Conservation (phyloP, 2,113 vertebrate genomes). For the Menidia beryllina region DNA sequence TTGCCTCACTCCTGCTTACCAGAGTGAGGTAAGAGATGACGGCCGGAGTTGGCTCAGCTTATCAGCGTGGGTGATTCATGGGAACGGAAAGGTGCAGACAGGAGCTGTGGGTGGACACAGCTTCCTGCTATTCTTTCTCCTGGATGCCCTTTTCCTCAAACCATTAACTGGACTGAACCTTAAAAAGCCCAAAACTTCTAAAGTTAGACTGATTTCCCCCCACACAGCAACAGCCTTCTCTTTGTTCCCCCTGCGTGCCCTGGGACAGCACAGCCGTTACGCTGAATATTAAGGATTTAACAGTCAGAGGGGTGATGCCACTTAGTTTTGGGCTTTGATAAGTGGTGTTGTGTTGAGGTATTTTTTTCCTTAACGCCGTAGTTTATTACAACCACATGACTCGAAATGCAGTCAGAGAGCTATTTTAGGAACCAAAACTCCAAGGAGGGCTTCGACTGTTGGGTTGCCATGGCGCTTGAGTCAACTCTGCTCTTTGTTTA, state of each 20-base stretch:
- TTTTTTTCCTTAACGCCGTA: slow-evolving; percentile 21
- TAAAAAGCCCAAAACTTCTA: slow-evolving; percentile 13
- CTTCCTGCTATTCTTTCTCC: slow-evolving; percentile 79
- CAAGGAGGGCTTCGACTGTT: slow-evolving; percentile 46
- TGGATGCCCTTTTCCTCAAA: slow-evolving; percentile 66
- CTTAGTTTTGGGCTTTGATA: slow-evolving; percentile 14
- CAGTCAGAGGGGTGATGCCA: slow-evolving; percentile 54
- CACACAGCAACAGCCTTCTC: slow-evolving; percentile 18
- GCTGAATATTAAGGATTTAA: slow-evolving; percentile 29
- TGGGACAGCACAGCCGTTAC: slow-evolving; percentile 1
- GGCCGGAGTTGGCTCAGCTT: slow-evolving; percentile 30
- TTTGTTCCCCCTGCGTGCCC: slow-evolving; percentile 39
- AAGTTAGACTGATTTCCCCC: background rate
- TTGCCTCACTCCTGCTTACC: slow-evolving; percentile 60
- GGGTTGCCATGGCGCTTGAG: slow-evolving; percentile 70
- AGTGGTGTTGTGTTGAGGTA: background rate
- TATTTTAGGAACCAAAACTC: slow-evolving; percentile 64
- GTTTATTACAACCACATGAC: slow-evolving; percentile 63
- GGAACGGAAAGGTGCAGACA: slow-evolving; percentile 77
- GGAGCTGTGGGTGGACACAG: slow-evolving; percentile 60
- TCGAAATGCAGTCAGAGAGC: slow-evolving; percentile 45
- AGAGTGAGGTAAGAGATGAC: slow-evolving; percentile 65
- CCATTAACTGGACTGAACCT: slow-evolving; percentile 56
- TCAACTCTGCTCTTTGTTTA: slow-evolving; percentile 58
- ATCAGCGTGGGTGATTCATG: slow-evolving; percentile 70